Percentiles rank a stretch among this genome's conserved stretches.
Evolutionary conservation across 2,113 vertebrate species (phyloP).

Genomic region (Caloenas nicobarica): DNA sequence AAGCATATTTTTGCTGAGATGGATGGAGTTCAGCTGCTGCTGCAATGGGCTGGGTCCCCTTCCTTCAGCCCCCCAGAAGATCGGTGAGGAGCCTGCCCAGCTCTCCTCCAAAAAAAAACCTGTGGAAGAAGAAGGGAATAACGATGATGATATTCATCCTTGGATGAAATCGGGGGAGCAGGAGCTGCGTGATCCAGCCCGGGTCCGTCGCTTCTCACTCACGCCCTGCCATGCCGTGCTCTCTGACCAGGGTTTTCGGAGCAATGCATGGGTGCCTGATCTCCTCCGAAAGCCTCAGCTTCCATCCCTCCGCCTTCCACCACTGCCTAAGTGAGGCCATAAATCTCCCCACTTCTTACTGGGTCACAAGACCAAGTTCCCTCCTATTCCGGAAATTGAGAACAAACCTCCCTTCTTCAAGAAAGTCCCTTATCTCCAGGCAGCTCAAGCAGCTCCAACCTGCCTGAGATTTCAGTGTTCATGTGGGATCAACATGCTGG

Average conservation of each 20-base stretch:
- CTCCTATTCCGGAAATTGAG: background rate
- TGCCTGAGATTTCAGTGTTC: conserved; percentile 17
- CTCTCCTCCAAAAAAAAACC: background rate
- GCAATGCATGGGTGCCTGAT: background rate
- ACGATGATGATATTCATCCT: background rate
- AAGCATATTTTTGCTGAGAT: background rate
- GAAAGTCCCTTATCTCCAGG: background rate
- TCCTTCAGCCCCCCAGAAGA: background rate
- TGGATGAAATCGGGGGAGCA: background rate
- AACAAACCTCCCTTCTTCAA: background rate
- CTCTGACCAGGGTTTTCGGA: background rate
- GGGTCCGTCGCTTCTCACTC: background rate
- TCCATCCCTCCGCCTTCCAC: background rate
- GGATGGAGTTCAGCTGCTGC: background rate
- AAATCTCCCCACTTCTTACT: background rate
- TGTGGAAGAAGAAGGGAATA: background rate
- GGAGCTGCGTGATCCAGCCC: background rate
- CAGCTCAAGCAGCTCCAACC: background rate
- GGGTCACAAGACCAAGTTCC: accelerated
- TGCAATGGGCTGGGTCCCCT: background rate
- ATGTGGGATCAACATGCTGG: conserved; percentile 23
- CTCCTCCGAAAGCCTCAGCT: background rate
- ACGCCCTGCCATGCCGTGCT: background rate
- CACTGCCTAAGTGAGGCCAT: background rate
- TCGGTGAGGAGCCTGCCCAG: background rate